Conservation (phyloP, 1,140 invertebrate species). For the Pararge aegeria region DNA sequence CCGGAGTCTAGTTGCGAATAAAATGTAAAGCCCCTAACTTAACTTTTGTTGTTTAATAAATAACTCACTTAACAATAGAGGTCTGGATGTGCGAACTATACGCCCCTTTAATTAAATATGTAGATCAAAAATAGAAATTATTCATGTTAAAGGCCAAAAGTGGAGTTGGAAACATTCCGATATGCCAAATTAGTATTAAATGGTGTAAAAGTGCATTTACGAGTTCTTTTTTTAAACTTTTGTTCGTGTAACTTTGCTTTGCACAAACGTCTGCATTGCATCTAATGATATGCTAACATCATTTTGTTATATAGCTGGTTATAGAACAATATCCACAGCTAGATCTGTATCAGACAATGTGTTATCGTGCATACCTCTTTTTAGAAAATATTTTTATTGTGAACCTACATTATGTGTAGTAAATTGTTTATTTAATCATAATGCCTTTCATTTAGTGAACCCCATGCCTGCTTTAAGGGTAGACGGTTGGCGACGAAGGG, state of each 20-base stretch:
- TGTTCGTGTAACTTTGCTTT: slow-evolving; percentile 24
- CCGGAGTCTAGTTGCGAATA: no score
- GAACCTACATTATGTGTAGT: slow-evolving; percentile 78
- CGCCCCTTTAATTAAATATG: no score
- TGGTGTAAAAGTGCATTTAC: slow-evolving; percentile 61
- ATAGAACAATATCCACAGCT: slow-evolving; percentile 35
- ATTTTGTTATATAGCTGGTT: slow-evolving; percentile 16
- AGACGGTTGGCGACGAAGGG: no score
- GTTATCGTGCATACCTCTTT: slow-evolving; percentile 66
- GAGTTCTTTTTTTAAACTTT: slow-evolving; percentile 39
- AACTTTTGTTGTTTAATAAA: no score
- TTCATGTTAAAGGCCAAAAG: slow-evolving; percentile 38
- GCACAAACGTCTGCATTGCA: slow-evolving; percentile 1
- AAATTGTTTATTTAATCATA: slow-evolving; percentile 79
- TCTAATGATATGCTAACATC: slow-evolving; percentile 12
- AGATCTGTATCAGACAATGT: slow-evolving; percentile 71
- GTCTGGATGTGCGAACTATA: no score
- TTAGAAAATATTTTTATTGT: slow-evolving; percentile 77
- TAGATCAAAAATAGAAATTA: not conserved
- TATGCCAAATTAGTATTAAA: slow-evolving; percentile 67
- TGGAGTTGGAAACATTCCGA: slow-evolving; percentile 63
- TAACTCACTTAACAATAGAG: no score
- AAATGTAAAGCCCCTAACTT: no score
- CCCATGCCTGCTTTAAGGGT: not conserved
- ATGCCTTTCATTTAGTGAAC: slow-evolving; percentile 43